Percentiles rank a stretch among this genome's conserved stretches.
Conservation (phyloP, 2,113 vertebrate genomes). For the Trogon surrucura region DNA sequence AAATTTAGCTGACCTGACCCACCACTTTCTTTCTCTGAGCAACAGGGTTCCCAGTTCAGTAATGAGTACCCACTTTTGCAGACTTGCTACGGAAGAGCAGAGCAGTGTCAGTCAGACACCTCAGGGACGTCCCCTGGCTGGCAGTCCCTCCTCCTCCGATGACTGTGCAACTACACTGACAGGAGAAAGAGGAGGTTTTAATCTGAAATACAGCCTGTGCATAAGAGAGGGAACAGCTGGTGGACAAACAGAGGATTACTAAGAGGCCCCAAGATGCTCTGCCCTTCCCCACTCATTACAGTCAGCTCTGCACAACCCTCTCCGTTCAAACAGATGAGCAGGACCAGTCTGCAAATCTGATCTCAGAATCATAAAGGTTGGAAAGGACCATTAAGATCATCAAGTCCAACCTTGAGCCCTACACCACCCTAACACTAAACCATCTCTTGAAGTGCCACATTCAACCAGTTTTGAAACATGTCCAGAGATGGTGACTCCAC, state of each 20-base stretch:
- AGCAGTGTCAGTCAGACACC: not conserved
- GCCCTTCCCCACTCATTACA: not conserved
- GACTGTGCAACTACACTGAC: not conserved
- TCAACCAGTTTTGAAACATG: no score
- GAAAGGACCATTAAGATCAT: no score
- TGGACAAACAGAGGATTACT: not conserved
- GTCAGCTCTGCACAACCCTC: not conserved
- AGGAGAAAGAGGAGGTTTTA: not conserved
- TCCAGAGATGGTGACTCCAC: no score
- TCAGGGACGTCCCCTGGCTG: not conserved
- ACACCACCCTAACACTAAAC: no score
- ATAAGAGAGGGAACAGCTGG: not conserved
- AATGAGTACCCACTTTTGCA: not conserved
- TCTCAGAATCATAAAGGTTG: no score
- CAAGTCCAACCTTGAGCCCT: no score
- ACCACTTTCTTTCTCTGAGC: not conserved
- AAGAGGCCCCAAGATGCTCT: not conserved
- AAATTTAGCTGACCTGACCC: not conserved
- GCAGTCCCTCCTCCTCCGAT: not conserved
- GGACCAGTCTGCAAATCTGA: not conserved
- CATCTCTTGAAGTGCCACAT: no score
- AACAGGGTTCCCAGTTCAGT: not conserved
- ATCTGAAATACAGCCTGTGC: not conserved
- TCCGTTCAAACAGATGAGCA: not conserved
- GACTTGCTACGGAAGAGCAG: not conserved